A percentile compares a stretch with the other conserved stretches of the same genome.
Conservation (phyloP, 2,888 invertebrate species). For the Cheilosia scutellata region DNA sequence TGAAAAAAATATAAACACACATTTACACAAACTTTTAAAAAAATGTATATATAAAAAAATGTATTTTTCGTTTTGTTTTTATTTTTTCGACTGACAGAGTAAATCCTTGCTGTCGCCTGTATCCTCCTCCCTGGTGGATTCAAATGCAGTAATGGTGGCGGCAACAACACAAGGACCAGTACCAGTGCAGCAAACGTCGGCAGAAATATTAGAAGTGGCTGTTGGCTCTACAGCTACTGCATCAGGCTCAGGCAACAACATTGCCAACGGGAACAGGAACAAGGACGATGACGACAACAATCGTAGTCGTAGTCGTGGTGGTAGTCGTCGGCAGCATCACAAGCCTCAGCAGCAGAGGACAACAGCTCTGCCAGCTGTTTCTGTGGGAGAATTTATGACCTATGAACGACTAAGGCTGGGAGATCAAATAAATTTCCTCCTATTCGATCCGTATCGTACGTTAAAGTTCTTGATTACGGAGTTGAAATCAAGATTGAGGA, state of each 20-base stretch:
- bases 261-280: conserved; percentile 63
- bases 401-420: conserved; percentile 60
- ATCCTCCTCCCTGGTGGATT: conserved; percentile 45
- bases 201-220: conserved; percentile 60
- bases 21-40: background rate
- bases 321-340: conserved; percentile 9
- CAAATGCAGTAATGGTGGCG: conserved; percentile 29
- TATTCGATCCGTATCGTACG: conserved; percentile 76
- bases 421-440: conserved; percentile 74
- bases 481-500: conserved; percentile 76
- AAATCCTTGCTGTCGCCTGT: conserved; percentile 56
- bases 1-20: conserved; percentile 2
- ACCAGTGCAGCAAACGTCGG: conserved; percentile 65
- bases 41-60: conserved; percentile 20
- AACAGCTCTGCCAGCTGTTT: conserved; percentile 48
- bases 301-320: conserved; percentile 22
- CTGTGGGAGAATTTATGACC: conserved; percentile 69
- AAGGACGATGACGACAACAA: conserved; percentile 60
- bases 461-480: conserved; percentile 76
- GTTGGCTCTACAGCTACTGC: conserved; percentile 60
- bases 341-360: conserved; percentile 72
- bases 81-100: conserved; percentile 42
- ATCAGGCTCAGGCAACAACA: conserved; percentile 49
- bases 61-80: conserved; percentile 30
- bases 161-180: conserved; percentile 49